Evolutionary conservation across 2,797 vertebrate genomes (phyloP).

Genomic region (Rhinophrynus dorsalis): DNA sequence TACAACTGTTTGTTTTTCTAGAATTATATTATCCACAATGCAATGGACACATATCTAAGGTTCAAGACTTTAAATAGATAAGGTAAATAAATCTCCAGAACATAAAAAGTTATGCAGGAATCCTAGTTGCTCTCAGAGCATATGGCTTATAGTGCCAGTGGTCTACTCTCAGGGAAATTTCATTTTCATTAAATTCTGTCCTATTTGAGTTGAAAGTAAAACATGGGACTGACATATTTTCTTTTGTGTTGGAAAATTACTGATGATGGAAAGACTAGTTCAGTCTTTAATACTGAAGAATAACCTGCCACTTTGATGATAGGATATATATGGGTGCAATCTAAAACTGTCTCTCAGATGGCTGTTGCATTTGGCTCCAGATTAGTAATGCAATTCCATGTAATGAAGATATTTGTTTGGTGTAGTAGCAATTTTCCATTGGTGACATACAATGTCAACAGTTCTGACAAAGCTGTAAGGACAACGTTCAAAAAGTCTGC

Average conservation of each 20-base stretch:
- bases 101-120: conserved; percentile 14
- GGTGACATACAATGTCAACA: conserved; percentile 60
- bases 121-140: not conserved
- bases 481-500: conserved; percentile 57
- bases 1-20: too few species aligned
- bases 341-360: conserved; percentile 57
- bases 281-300: conserved; percentile 70
- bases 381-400: conserved; percentile 64
- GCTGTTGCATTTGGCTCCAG: conserved; percentile 62
- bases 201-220: conserved; percentile 58
- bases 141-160: conserved; percentile 39
- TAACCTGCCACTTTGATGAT: conserved; percentile 67
- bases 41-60: too few species aligned
- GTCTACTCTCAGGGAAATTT: conserved; percentile 61
- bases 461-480: conserved; percentile 61
- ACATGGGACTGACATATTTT: conserved; percentile 64
- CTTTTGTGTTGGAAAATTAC: conserved; percentile 58
- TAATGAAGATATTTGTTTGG: conserved; percentile 66
- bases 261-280: conserved; percentile 66
- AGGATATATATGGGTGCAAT: conserved; percentile 65
- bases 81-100: too few species aligned
- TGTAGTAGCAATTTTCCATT: conserved; percentile 64
- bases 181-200: conserved; percentile 63
- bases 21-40: too few species aligned
- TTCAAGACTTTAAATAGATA: too few species aligned